Conservation (phyloP, 2,797 vertebrate genomes). For the Cirrhinus molitorella region DNA sequence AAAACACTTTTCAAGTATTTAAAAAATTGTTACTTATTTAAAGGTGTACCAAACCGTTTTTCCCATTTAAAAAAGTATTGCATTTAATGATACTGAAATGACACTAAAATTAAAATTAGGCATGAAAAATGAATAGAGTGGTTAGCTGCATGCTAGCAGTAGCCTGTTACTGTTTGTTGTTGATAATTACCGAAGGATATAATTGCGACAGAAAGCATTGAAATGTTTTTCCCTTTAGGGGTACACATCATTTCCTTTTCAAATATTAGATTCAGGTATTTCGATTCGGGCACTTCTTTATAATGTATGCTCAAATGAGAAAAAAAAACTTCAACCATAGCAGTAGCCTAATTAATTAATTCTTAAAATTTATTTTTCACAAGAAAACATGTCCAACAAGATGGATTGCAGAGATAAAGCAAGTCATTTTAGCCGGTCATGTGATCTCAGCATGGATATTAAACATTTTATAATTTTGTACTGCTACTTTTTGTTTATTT, state of each 20-base stretch:
- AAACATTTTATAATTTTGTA: not conserved
- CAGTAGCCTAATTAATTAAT: not conserved
- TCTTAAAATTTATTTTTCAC: not conserved
- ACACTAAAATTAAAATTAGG: too few relatives aligned
- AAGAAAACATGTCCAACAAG: not conserved
- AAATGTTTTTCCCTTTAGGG: too few relatives aligned
- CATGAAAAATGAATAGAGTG: too few relatives aligned
- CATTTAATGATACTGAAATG: not conserved
- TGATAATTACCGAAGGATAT: too few relatives aligned
- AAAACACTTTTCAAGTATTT: not conserved
- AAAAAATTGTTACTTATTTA: not conserved
- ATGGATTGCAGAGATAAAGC: not conserved
- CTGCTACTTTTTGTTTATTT: not conserved
- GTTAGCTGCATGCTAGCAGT: too few relatives aligned
- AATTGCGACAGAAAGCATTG: too few relatives aligned
- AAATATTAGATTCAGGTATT: too few relatives aligned
- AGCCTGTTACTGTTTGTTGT: too few relatives aligned
- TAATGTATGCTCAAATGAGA: not conserved
- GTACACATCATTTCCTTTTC: too few relatives aligned
- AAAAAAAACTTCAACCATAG: not conserved
- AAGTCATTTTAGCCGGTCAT: not conserved
- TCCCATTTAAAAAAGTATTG: not conserved
- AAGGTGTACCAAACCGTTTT: slow-evolving; percentile 1
- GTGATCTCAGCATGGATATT: not conserved
- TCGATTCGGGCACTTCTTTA: too few relatives aligned